Evolutionary conservation across 2,888 invertebrate species (phyloP).

Genomic region (Leptogaster cylindrica): DNA sequence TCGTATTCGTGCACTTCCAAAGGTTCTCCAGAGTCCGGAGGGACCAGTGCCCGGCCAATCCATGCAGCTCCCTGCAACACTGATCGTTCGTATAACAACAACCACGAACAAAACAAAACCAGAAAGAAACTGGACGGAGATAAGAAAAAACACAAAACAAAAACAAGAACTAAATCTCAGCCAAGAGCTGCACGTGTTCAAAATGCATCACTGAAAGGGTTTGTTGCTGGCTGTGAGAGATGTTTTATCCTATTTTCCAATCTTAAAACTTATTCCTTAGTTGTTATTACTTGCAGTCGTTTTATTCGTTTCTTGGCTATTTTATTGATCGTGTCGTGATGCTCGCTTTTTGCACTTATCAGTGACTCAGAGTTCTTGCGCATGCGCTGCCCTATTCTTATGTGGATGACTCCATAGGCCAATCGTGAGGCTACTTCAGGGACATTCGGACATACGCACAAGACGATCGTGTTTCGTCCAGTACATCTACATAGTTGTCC

Average conservation of each 20-base stretch:
- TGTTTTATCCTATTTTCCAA: conserved; percentile 19
- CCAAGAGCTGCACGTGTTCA: conserved; percentile 32
- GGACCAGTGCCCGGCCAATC: not conserved
- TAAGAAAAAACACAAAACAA: conserved; percentile 6
- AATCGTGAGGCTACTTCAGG: not conserved
- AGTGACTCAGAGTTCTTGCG: conserved; percentile 20
- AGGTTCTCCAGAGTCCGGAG: no score
- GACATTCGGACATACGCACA: not conserved
- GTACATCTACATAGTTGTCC: not conserved
- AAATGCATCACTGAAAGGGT: conserved; percentile 31
- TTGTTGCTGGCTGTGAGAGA: not conserved
- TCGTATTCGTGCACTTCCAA: not conserved
- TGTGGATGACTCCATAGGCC: not conserved
- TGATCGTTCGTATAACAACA: not conserved
- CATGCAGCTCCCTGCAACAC: not conserved
- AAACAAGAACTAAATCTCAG: conserved; percentile 20
- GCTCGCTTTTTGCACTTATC: conserved; percentile 23
- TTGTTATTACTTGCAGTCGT: conserved; percentile 29
- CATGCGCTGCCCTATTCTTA: not conserved
- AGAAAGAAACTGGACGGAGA: conserved; percentile 7
- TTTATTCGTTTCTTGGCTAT: conserved; percentile 8
- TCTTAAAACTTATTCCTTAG: conserved; percentile 23
- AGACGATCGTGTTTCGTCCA: not conserved
- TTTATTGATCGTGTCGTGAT: conserved; percentile 18
- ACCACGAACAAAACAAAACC: not conserved